These are phyloP conservation scores for Spisula subtruncata DNA, from an alignment of 2,888 invertebrate species.

Conservation along the genomic window DNA sequence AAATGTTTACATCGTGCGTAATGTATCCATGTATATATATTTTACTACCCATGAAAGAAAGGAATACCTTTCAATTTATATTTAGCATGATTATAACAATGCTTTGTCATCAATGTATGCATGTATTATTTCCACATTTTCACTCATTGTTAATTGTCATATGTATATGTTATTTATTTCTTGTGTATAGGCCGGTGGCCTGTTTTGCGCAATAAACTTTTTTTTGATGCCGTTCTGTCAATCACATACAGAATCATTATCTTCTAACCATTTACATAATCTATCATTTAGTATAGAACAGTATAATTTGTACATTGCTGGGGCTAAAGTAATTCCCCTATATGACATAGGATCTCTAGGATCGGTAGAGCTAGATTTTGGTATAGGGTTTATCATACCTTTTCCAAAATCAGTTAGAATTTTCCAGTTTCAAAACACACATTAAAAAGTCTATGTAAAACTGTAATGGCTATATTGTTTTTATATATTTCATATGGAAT, in stretches of 20 bases:
- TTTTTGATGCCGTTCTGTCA: slow-evolving; percentile 11
- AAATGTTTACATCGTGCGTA: no score
- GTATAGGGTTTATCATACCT: slow-evolving; percentile 7
- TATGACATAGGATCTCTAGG: neutral
- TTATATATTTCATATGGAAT: neutral
- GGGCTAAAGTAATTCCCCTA: neutral
- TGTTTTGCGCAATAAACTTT: neutral
- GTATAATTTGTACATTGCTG: neutral
- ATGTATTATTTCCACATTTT: no score
- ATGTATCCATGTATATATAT: no score
- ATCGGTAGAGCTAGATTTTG: neutral
- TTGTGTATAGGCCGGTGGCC: no score
- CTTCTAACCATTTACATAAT: neutral
- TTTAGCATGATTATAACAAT: no score
- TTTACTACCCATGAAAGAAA: no score
- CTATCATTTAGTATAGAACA: neutral
- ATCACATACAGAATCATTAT: neutral
- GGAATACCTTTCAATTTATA: no score
- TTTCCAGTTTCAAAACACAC: no score
- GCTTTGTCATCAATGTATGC: no score
- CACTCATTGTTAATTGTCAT: no score
- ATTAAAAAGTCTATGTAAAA: neutral
- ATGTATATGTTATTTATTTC: no score
- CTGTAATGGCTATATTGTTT: neutral
- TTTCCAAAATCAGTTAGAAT: no score